A percentile compares a stretch with the other conserved stretches of the same genome.
phyloP scores from a whole-genome alignment of 2,888 invertebrate genomes.

The Plagiodera versicolora region DNA sequence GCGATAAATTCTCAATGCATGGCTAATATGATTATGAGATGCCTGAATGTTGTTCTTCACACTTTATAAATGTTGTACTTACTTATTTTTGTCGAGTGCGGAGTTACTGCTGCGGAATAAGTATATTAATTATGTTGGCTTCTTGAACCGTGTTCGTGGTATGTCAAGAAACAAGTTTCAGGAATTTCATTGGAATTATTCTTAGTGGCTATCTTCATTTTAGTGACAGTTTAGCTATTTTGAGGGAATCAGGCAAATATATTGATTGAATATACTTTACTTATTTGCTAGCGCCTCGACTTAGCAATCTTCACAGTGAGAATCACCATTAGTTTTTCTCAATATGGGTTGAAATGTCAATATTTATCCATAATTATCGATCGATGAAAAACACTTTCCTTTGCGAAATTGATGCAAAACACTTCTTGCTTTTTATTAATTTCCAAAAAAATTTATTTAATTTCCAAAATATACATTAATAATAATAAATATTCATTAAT shows the following conservation, averaged over 20 bases:
- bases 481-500: no score
- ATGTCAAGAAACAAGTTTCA: neutral
- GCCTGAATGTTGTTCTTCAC: slow-evolving; percentile 39
- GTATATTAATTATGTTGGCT: slow-evolving; percentile 30
- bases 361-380: no score
- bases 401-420: no score
- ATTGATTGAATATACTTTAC: no score
- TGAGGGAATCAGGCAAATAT: neutral
- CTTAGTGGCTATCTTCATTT: neutral
- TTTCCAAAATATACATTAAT: no score
- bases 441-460: no score
- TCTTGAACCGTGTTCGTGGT: slow-evolving; percentile 9
- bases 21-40: slow-evolving; percentile 40
- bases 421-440: no score
- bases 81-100: slow-evolving; percentile 28
- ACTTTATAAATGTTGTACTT: slow-evolving; percentile 37
- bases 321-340: no score
- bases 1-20: slow-evolving; percentile 38
- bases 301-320: no score
- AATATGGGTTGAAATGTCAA: no score
- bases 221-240: neutral
- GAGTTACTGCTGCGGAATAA: slow-evolving; percentile 25
- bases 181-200: neutral
- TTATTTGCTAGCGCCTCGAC: no score
- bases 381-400: no score